phyloP scores from a whole-genome alignment of 2,113 vertebrate genomes.

The Nothocercus nigrocapillus region DNA sequence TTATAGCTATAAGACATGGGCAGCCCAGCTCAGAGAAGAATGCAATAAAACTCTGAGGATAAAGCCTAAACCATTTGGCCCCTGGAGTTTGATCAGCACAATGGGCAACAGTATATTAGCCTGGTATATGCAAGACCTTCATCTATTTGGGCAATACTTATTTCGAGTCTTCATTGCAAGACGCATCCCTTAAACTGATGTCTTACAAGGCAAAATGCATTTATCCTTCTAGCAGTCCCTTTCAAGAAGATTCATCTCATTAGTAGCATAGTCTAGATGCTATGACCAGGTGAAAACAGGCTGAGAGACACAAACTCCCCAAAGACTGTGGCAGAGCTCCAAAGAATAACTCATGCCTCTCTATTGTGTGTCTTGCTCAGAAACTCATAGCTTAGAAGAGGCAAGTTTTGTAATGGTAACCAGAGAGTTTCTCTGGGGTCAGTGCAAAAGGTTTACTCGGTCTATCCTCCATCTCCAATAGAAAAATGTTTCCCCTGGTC shows the following conservation, averaged over 20 bases:
- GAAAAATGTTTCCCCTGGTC: not conserved
- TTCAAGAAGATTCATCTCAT: not conserved
- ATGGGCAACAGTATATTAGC: not conserved
- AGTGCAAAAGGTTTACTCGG: not conserved
- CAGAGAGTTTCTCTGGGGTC: not conserved
- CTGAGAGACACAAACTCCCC: not conserved
- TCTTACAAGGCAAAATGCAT: not conserved
- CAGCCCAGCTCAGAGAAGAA: not conserved
- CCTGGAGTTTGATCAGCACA: not conserved
- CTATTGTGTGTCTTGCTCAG: not conserved
- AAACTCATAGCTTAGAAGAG: not conserved
- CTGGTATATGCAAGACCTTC: not conserved
- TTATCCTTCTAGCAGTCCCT: not conserved
- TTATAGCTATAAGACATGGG: not conserved
- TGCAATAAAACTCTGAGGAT: not conserved
- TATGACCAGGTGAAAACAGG: not conserved
- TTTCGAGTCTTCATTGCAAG: not conserved
- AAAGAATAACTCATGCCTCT: not conserved
- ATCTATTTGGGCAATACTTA: not conserved
- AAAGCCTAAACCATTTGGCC: not conserved
- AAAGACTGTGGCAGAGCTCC: not conserved
- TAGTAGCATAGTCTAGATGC: not conserved
- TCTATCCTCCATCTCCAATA: not conserved
- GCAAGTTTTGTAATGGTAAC: not conserved
- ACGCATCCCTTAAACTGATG: not conserved